Evolutionary conservation across 2,888 invertebrate genomes (phyloP), one percentile per base, ranked within the genome.

Genomic region (Polietes domitor): DNA sequence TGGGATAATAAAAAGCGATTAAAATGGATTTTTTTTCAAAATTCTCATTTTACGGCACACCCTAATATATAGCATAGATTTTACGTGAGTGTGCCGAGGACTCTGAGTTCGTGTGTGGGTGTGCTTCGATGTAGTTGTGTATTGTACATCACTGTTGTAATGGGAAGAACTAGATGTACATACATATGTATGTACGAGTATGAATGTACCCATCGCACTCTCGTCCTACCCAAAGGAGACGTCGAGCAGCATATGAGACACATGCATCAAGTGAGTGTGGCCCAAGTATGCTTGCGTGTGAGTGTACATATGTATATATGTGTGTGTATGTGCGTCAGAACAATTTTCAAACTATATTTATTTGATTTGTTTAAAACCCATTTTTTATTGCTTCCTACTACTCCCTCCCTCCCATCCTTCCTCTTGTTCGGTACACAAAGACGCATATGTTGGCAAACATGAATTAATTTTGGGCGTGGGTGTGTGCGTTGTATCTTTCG

Each of bases 281-380:
- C 9, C 10, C 21, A 21, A 24, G 55, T 19, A 17, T n/a, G 50
- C 17, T 1, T 55, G 55, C 37, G 4, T 37, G 61, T 63, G 17
- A 17, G 37, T 28, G 17, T 55, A 55, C n/a, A 17, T 72, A 9
- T 72, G 55, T 53, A 17, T 53, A 21, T 37, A n/a, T 61, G 70
- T n/a, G n/a, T n/a, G 43, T 70, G 26, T 47, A 26, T n/a, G 17
- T 47, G n/a, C 47, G 47, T 47, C 26, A 15, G 19, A 68, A 21
- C 24, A 41, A 55, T 72, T 55, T 72, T 37, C 55, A 55, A 72
- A 53, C 55, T 24, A 41, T 43, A 41, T 70, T 70, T 70, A 70
- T 73, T 43, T 73, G 73, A 73, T 73, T 73, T 58, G 73, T 73
- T 73, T 73, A 32, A 73, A 73, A 73, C 37, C 41, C 37, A n/a